Conservation (phyloP, 2,113 vertebrate genomes). For the Rutilus rutilus region DNA sequence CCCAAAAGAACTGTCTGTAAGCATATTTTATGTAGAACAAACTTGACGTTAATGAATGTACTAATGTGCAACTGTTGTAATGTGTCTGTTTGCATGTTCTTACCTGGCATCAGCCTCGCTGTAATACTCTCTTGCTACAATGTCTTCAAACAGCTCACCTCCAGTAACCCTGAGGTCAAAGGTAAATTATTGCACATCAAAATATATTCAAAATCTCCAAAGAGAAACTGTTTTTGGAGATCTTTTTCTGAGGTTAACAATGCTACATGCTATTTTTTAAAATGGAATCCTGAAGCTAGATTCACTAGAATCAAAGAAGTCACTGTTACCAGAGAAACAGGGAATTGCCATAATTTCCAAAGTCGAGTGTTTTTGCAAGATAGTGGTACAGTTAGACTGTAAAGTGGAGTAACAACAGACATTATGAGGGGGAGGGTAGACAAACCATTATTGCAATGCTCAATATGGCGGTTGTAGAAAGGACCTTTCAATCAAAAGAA, state of each 20-base stretch:
- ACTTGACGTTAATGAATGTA: neutral
- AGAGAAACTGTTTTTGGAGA: no score
- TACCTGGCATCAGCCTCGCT: constrained; percentile 96
- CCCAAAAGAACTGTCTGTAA: constrained; percentile 12
- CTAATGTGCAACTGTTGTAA: constrained; percentile 47
- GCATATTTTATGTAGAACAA: constrained; percentile 1
- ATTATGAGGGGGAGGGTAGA: neutral
- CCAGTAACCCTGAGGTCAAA: constrained; percentile 85
- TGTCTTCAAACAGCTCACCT: constrained; percentile 94
- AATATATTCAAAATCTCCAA: no score
- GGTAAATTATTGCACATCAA: neutral
- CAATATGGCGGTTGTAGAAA: neutral
- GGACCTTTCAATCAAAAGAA: neutral
- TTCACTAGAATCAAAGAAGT: constrained; percentile 9
- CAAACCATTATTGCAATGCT: neutral
- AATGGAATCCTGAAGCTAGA: neutral
- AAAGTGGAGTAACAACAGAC: neutral
- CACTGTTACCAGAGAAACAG: constrained; percentile 17
- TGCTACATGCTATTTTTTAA: neutral
- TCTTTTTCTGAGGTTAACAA: no score
- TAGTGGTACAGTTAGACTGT: neutral
- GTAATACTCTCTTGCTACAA: constrained; percentile 94
- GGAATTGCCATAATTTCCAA: neutral
- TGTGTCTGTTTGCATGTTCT: constrained; percentile 47
- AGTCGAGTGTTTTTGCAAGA: neutral